Evolutionary conservation across 2,888 invertebrate species (phyloP).

Genomic region (Watsonalla binaria): DNA sequence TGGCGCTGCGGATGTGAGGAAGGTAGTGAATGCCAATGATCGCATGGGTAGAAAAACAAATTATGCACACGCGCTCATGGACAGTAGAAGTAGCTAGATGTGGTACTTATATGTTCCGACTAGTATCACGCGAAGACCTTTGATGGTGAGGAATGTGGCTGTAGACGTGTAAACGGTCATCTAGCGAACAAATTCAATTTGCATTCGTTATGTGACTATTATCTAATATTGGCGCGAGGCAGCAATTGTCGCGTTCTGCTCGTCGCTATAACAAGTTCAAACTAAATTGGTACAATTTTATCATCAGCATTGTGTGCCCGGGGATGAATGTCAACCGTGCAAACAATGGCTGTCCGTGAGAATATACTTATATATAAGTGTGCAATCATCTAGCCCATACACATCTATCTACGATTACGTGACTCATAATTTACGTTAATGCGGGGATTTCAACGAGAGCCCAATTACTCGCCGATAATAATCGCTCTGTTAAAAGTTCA

Average conservation of each 20-base stretch:
- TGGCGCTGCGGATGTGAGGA: background rate
- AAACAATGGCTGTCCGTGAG: constrained; percentile 45
- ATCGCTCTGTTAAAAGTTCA: background rate
- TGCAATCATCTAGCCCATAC: constrained; percentile 8
- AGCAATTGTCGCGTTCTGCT: constrained; percentile 51
- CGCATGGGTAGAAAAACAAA: background rate
- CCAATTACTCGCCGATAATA: no score
- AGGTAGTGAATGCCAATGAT: background rate
- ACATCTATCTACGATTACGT: constrained; percentile 8
- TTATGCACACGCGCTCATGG: background rate
- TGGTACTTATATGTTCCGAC: background rate
- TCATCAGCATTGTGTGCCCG: constrained; percentile 54
- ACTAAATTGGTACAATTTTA: constrained; percentile 69
- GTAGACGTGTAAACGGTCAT: constrained; percentile 30
- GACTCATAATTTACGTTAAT: constrained; percentile 4
- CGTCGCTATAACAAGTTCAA: constrained; percentile 53
- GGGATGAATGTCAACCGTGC: constrained; percentile 35
- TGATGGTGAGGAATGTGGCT: background rate
- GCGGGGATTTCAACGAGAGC: background rate
- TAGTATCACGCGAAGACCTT: background rate
- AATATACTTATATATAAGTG: constrained; percentile 31
- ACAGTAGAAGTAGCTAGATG: background rate
- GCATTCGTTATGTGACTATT: constrained; percentile 67
- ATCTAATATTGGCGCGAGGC: constrained; percentile 67
- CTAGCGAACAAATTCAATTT: constrained; percentile 59